phyloP scores from a whole-genome alignment of 2,888 invertebrate species.

The Altica lythri region DNA sequence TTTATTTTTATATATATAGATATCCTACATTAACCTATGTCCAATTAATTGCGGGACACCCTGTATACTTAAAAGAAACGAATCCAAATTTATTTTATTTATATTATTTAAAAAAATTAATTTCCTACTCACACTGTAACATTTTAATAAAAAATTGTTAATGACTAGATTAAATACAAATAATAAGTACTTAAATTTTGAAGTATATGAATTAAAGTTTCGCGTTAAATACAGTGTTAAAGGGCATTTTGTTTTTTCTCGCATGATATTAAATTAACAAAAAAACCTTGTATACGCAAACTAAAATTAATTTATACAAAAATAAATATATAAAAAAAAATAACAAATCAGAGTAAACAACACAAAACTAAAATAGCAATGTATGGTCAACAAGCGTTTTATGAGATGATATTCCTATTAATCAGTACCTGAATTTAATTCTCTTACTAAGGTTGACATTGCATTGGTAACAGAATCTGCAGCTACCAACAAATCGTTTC shows the following conservation, averaged over 20 bases:
- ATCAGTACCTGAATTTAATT: constrained; percentile 86
- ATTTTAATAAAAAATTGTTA: neutral
- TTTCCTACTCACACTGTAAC: neutral
- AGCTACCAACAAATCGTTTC: constrained; percentile 89
- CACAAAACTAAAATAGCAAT: constrained; percentile 28
- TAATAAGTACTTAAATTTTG: neutral
- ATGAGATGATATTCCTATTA: constrained; percentile 11
- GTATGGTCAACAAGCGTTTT: constrained; percentile 25
- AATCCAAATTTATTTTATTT: neutral
- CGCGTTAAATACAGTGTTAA: neutral
- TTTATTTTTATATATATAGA: too few species aligned
- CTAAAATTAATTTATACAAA: constrained; percentile 24
- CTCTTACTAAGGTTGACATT: constrained; percentile 95
- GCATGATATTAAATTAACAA: neutral
- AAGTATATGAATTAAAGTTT: neutral
- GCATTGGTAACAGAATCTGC: constrained; percentile 98
- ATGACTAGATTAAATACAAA: neutral
- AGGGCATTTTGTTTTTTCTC: neutral
- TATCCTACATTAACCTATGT: too few species aligned
- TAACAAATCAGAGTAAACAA: constrained; percentile 32
- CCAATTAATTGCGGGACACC: neutral
- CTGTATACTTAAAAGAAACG: neutral
- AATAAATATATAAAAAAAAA: constrained; percentile 32
- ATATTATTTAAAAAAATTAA: too few species aligned
- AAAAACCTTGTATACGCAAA: constrained; percentile 14